Conservation (phyloP, 2,888 invertebrate genomes). For the Eucriotettix oculatus region DNA sequence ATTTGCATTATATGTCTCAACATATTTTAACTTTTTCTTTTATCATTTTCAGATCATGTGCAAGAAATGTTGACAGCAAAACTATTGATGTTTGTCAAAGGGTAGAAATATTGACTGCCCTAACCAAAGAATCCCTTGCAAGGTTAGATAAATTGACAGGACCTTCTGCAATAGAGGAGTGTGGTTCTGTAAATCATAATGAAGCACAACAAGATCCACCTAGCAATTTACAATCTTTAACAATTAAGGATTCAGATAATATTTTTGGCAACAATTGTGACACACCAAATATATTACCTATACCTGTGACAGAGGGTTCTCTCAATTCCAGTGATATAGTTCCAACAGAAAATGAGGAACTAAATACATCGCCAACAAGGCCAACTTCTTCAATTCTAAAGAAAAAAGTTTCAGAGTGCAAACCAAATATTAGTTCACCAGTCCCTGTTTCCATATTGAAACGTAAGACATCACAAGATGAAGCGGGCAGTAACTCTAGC, state of each 20-base stretch:
- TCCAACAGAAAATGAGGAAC: neutral
- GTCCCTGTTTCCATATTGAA: slow-evolving; percentile 39
- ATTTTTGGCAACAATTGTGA: neutral
- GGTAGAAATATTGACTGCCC: slow-evolving; percentile 45
- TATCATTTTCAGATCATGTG: neutral
- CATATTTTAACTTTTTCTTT: neutral
- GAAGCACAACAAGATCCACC: neutral
- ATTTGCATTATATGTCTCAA: too few species aligned
- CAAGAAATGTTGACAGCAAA: neutral
- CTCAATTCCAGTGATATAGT: neutral
- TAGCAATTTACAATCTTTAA: neutral
- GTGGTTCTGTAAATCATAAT: neutral
- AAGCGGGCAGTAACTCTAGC: slow-evolving; percentile 23
- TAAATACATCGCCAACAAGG: neutral
- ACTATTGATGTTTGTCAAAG: slow-evolving; percentile 28
- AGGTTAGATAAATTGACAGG: slow-evolving; percentile 45
- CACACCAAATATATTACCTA: neutral
- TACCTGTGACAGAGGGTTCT: neutral
- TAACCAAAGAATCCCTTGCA: slow-evolving; percentile 48
- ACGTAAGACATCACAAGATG: slow-evolving; percentile 33
- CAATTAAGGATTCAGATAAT: neutral
- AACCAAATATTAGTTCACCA: slow-evolving; percentile 9
- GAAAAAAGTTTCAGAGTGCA: slow-evolving; percentile 41
- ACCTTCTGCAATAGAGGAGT: slow-evolving; percentile 8
- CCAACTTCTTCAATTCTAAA: slow-evolving; percentile 42